Conservation (phyloP, 2,888 invertebrate genomes). For the Resseliella maxima region DNA sequence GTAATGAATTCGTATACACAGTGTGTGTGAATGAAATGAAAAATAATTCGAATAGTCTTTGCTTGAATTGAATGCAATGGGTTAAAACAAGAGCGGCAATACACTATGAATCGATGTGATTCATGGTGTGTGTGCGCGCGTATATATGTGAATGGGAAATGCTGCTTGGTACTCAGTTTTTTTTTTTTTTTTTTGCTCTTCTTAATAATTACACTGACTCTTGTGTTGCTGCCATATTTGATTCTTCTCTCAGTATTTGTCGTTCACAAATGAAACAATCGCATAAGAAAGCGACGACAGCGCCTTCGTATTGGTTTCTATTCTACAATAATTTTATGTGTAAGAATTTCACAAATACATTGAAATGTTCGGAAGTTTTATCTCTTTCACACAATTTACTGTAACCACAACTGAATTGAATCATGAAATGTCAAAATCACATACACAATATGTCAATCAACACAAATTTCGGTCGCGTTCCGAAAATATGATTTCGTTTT, state of each 20-base stretch:
- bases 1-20: conserved; percentile 36
- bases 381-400: neutral
- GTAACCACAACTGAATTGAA: neutral
- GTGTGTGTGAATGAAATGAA: no score
- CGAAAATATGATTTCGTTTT: neutral
- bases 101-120: neutral
- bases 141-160: neutral
- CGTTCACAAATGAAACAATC: neutral
- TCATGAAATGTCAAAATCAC: conserved; percentile 2
- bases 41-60: neutral
- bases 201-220: neutral
- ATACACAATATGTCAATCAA: neutral
- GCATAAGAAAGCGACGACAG: neutral
- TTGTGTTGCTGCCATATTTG: conserved; percentile 34
- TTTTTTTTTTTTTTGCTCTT: no score
- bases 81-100: neutral
- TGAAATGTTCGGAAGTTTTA: neutral
- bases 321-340: neutral
- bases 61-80: conserved; percentile 37
- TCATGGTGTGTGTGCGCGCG: neutral
- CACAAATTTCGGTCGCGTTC: conserved; percentile 39
- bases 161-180: neutral
- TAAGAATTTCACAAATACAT: conserved; percentile 25
- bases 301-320: conserved; percentile 39
- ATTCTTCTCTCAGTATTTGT: neutral